Percentiles rank a stretch among this genome's conserved stretches.
Conservation (phyloP, 2,797 vertebrate species). For the Intellagama lesueurii region DNA sequence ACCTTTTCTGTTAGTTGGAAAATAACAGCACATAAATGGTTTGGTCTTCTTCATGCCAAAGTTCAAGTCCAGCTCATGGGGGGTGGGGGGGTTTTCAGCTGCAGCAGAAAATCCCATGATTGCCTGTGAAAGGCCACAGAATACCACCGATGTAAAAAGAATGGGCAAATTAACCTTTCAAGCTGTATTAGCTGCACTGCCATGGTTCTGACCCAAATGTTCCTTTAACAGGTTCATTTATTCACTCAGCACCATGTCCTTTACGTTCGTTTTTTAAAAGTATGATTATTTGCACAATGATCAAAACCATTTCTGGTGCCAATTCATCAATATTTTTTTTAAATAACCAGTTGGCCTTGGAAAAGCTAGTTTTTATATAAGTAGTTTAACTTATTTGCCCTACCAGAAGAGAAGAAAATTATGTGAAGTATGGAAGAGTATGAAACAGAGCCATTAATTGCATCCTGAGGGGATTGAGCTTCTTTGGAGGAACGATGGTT, state of each 20-base stretch:
- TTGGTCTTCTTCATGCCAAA: slow-evolving; percentile 63
- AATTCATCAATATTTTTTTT: slow-evolving; percentile 51
- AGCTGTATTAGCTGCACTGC: slow-evolving; percentile 63
- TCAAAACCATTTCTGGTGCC: slow-evolving; percentile 58
- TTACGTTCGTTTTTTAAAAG: slow-evolving; percentile 52
- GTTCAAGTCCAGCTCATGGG: slow-evolving; percentile 55
- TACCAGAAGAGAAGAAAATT: slow-evolving; percentile 44
- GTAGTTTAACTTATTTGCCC: slow-evolving; percentile 55
- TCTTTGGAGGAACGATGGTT: background rate
- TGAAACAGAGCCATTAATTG: background rate
- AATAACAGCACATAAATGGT: slow-evolving; percentile 59
- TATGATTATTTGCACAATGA: slow-evolving; percentile 54
- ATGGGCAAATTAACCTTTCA: slow-evolving; percentile 78
- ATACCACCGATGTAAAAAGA: slow-evolving; percentile 78
- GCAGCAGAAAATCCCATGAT: slow-evolving; percentile 44
- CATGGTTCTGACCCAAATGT: slow-evolving; percentile 74
- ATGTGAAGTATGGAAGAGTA: background rate
- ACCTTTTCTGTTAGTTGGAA: slow-evolving; percentile 57
- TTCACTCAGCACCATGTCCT: slow-evolving; percentile 62
- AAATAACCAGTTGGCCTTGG: slow-evolving; percentile 41
- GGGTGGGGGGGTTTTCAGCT: background rate
- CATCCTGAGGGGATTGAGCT: background rate
- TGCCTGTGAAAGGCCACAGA: slow-evolving; percentile 76
- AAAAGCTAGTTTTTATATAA: slow-evolving; percentile 27
- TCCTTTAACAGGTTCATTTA: slow-evolving; percentile 19